Percentiles rank a stretch among this genome's conserved stretches.
These are phyloP conservation scores for Cerceris rybyensis DNA, from an alignment of 2,888 invertebrate species.

Conservation along the genomic window DNA sequence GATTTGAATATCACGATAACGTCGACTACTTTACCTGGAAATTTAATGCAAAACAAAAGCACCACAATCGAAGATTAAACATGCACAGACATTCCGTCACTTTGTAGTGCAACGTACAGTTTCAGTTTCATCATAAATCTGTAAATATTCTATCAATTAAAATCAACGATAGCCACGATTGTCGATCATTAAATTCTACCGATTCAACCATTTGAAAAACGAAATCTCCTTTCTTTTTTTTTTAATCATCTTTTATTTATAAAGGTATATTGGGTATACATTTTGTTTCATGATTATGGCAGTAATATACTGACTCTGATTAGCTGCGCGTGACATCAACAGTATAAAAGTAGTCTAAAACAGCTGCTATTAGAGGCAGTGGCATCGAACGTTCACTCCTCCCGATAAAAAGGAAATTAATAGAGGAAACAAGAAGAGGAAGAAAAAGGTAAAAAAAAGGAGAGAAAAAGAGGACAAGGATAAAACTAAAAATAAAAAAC, in stretches of 20 bases:
- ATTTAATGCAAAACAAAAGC: no score
- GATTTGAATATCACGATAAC: no score
- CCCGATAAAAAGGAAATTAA: slow-evolving; percentile 49
- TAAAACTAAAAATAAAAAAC: slow-evolving; percentile 39
- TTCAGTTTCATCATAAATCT: no score
- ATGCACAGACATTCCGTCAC: no score
- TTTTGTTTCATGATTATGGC: slow-evolving; percentile 77
- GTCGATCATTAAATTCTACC: background rate
- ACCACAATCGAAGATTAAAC: no score
- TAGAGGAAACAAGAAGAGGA: background rate
- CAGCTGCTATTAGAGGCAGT: slow-evolving; percentile 72
- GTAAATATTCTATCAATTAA: no score
- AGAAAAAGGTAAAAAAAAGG: slow-evolving; percentile 39
- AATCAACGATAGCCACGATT: no score
- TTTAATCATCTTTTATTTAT: slow-evolving; percentile 76
- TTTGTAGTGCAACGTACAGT: no score
- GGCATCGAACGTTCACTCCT: slow-evolving; percentile 65
- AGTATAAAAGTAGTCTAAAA: slow-evolving; percentile 78
- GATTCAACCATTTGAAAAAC: background rate
- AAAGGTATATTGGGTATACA: slow-evolving; percentile 79
- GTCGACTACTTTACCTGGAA: no score
- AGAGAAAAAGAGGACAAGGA: slow-evolving; percentile 31
- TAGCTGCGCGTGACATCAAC: slow-evolving; percentile 77
- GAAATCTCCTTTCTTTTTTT: slow-evolving; percentile 15
- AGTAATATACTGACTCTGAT: slow-evolving; percentile 78